These are phyloP conservation scores for Diadophis punctatus DNA, from an alignment of 2,113 vertebrate species.

Conservation along the genomic window DNA sequence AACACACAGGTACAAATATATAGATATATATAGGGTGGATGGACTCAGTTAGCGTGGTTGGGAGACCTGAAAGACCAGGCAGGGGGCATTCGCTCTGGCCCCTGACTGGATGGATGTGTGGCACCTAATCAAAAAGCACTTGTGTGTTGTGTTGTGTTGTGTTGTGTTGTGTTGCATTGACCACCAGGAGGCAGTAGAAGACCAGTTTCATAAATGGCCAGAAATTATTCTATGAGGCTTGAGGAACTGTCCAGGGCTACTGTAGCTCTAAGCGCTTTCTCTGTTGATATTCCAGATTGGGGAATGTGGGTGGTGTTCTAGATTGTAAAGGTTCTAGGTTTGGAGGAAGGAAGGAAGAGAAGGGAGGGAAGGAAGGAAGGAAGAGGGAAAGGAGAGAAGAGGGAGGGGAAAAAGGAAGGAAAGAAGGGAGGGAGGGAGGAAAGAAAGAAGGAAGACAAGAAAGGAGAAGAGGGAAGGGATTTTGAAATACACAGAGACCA, in stretches of 20 bases:
- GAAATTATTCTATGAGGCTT: neutral
- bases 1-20: no score
- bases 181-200: neutral
- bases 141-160: neutral
- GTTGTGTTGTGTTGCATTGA: neutral
- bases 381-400: neutral
- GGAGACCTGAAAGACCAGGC: neutral
- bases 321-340: neutral
- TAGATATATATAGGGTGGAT: no score
- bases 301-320: neutral
- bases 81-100: accelerated
- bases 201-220: neutral
- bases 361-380: no score
- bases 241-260: neutral
- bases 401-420: no score
- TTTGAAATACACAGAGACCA: neutral
- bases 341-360: neutral
- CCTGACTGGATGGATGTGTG: neutral
- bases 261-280: neutral
- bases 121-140: neutral
- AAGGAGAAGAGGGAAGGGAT: neutral
- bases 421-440: neutral
- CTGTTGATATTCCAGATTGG: neutral
- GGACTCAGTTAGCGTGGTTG: neutral
- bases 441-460: neutral